These are phyloP conservation scores for Antheraea pernyi DNA, from an alignment of 1,140 invertebrate species.

Conservation along the genomic window DNA sequence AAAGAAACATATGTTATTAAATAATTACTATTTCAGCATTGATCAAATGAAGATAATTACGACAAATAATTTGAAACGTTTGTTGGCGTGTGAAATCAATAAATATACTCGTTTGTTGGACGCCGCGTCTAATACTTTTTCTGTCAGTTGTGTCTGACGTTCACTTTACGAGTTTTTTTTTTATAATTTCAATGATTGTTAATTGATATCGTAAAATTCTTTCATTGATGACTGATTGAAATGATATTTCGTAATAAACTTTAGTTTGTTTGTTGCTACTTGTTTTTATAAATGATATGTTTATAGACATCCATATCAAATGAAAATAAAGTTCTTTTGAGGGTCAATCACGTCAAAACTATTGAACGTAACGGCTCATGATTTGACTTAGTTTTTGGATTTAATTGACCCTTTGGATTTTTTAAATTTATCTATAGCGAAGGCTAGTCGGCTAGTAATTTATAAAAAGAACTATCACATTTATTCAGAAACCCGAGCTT, in stretches of 20 bases:
- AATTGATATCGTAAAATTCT: not conserved
- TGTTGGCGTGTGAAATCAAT: constrained; percentile 49
- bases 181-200: not conserved
- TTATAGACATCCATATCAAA: too few relatives aligned
- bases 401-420: too few relatives aligned
- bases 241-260: not conserved
- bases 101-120: constrained; percentile 45
- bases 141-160: not conserved
- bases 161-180: not conserved
- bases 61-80: constrained; percentile 29
- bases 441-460: too few relatives aligned
- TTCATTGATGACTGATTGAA: not conserved
- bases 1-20: not conserved
- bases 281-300: not conserved
- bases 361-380: too few relatives aligned
- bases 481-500: not conserved
- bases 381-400: too few relatives aligned
- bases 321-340: too few relatives aligned
- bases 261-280: not conserved
- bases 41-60: constrained; percentile 46
- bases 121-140: constrained; percentile 47
- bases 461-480: too few relatives aligned
- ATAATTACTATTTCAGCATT: not conserved
- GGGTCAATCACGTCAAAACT: too few relatives aligned
- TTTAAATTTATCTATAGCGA: too few relatives aligned